Conservation (phyloP, 2,113 vertebrate genomes). For the Melanerpes aurifrons region DNA sequence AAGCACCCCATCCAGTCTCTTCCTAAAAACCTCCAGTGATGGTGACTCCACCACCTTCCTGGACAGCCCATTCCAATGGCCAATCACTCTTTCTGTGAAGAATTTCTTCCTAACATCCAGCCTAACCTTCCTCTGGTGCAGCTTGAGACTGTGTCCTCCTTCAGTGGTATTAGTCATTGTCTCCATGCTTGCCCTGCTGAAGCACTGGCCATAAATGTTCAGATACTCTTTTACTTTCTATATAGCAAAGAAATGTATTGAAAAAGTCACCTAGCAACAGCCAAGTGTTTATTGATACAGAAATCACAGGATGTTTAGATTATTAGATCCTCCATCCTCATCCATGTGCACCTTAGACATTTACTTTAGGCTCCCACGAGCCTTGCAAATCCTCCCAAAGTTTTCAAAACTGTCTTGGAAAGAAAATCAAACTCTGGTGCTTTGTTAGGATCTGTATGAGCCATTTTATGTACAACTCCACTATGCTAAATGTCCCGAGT, state of each 20-base stretch:
- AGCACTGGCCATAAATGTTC: background rate
- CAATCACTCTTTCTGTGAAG: too few species aligned
- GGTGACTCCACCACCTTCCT: too few species aligned
- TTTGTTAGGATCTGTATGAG: background rate
- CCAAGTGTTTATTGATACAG: background rate
- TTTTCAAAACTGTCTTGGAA: background rate
- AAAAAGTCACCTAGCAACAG: background rate
- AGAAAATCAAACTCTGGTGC: background rate
- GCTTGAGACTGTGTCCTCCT: background rate
- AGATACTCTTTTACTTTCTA: background rate
- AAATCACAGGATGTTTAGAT: background rate
- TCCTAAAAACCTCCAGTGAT: too few species aligned
- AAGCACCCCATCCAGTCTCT: too few species aligned
- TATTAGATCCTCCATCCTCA: background rate
- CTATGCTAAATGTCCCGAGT: background rate
- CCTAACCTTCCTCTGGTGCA: too few species aligned
- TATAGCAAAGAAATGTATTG: background rate
- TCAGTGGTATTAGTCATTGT: background rate
- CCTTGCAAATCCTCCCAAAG: background rate
- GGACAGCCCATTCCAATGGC: too few species aligned
- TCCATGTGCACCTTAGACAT: background rate
- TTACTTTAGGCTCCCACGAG: background rate
- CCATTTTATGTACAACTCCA: background rate
- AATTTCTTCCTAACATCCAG: too few species aligned
- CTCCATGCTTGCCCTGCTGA: background rate